Percentiles rank a stretch among this genome's conserved stretches.
phyloP scores from a whole-genome alignment of 2,113 vertebrate species.

The Rhinichthys klamathensis region DNA sequence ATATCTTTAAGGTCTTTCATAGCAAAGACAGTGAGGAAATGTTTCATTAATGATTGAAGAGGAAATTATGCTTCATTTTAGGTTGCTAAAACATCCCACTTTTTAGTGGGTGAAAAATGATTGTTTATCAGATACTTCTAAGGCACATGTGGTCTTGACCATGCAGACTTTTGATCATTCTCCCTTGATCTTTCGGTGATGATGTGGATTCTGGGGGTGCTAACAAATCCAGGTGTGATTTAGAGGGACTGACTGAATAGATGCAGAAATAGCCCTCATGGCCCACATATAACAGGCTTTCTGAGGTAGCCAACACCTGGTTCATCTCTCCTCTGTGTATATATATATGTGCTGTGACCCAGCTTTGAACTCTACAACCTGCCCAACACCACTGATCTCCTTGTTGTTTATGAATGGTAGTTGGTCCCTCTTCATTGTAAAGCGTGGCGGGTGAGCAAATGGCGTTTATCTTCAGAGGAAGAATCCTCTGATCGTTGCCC shows the following conservation, averaged over 20 bases:
- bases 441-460: slow-evolving; percentile 39
- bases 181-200: slow-evolving; percentile 35
- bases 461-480: slow-evolving; percentile 42
- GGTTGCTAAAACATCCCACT: neutral
- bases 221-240: slow-evolving; percentile 62
- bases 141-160: neutral
- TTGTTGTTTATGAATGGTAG: slow-evolving; percentile 56
- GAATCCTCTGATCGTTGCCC: slow-evolving; percentile 8
- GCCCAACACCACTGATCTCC: slow-evolving; percentile 49
- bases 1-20: slow-evolving; percentile 23
- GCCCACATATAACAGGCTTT: slow-evolving; percentile 69
- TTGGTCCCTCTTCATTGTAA: slow-evolving; percentile 36
- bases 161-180: neutral
- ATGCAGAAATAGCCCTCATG: slow-evolving; percentile 64
- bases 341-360: slow-evolving; percentile 28
- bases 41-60: slow-evolving; percentile 30
- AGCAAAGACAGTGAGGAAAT: slow-evolving; percentile 35
- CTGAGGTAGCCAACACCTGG: slow-evolving; percentile 67
- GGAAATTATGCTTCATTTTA: neutral
- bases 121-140: neutral
- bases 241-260: slow-evolving; percentile 49
- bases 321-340: slow-evolving; percentile 66
- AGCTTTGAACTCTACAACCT: slow-evolving; percentile 50
- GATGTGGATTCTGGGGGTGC: slow-evolving; percentile 50
- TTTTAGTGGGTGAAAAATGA: neutral